Evolutionary conservation across 2,113 vertebrate genomes (phyloP).

Genomic region (Corapipo altera): DNA sequence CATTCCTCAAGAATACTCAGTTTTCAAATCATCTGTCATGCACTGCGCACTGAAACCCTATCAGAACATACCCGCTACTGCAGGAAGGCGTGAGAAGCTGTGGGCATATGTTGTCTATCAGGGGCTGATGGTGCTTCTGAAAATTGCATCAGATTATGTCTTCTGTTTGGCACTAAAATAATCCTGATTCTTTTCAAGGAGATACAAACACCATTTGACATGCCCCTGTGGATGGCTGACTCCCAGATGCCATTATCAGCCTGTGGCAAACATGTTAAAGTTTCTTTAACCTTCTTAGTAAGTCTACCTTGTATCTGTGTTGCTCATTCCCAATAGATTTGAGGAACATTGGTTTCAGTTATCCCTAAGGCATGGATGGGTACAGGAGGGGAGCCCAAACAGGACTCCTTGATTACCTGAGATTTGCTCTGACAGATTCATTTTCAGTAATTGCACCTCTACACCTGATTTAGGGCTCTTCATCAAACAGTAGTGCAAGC

Average conservation of each 20-base stretch:
- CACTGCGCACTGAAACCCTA: background rate
- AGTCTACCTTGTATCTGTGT: background rate
- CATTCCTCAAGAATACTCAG: background rate
- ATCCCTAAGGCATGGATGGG: background rate
- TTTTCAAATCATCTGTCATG: background rate
- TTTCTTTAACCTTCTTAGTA: background rate
- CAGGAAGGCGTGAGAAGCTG: background rate
- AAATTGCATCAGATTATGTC: background rate
- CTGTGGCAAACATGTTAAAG: background rate
- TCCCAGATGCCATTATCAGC: background rate
- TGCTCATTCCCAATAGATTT: background rate
- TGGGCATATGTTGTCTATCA: background rate
- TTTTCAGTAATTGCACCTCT: conserved; percentile 25
- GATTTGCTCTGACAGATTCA: conserved; percentile 14
- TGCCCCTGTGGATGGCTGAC: background rate
- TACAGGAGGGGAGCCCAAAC: background rate
- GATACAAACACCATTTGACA: background rate
- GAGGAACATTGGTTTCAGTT: background rate
- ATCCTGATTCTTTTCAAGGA: background rate
- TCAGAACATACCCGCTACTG: background rate
- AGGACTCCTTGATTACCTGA: background rate
- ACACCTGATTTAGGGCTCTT: conserved; percentile 13
- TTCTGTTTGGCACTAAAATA: background rate
- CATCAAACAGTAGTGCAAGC: background rate
- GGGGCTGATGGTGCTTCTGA: background rate